Evolutionary conservation across 2,113 vertebrate species (phyloP).

Genomic region (Malurus melanocephalus): DNA sequence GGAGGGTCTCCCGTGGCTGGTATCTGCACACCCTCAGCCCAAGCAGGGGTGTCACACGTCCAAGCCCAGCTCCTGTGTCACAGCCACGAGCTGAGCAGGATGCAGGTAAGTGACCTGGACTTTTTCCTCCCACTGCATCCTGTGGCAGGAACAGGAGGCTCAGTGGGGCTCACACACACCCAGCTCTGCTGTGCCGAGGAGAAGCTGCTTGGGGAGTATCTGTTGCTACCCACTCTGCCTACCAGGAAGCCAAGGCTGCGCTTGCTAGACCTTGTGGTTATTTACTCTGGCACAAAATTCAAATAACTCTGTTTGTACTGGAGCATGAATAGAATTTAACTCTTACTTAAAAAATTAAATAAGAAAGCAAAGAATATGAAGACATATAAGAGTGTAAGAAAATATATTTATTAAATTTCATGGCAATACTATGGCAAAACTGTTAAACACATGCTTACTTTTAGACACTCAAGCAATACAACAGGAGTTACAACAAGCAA

Average conservation of each 20-base stretch:
- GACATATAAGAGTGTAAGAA: slow-evolving; percentile 69
- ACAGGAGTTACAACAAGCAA: slow-evolving; percentile 66
- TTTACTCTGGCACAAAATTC: not conserved
- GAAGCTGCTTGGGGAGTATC: not conserved
- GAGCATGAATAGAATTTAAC: slow-evolving; percentile 3
- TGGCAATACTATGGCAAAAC: slow-evolving; percentile 73
- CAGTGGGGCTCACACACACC: fast-evolving
- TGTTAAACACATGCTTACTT: slow-evolving; percentile 77
- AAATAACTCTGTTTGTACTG: not conserved
- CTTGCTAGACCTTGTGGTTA: slow-evolving; percentile 1
- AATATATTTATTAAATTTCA: slow-evolving; percentile 83
- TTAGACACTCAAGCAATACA: slow-evolving; percentile 72
- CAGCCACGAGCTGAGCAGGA: not conserved
- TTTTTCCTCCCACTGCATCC: not conserved
- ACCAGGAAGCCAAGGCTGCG: not conserved
- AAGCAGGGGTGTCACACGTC: not conserved
- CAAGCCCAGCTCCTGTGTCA: not conserved
- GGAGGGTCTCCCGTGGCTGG: not conserved
- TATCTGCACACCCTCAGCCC: not conserved
- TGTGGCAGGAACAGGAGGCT: not conserved
- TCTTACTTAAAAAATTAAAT: not conserved
- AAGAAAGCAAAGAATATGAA: slow-evolving; percentile 30
- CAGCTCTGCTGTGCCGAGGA: not conserved
- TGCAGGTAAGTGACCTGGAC: not conserved
- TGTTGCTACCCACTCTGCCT: not conserved